Base-by-base conservation (phyloP, 2,113 vertebrate species). In the Catharus bicknelli region DNA sequence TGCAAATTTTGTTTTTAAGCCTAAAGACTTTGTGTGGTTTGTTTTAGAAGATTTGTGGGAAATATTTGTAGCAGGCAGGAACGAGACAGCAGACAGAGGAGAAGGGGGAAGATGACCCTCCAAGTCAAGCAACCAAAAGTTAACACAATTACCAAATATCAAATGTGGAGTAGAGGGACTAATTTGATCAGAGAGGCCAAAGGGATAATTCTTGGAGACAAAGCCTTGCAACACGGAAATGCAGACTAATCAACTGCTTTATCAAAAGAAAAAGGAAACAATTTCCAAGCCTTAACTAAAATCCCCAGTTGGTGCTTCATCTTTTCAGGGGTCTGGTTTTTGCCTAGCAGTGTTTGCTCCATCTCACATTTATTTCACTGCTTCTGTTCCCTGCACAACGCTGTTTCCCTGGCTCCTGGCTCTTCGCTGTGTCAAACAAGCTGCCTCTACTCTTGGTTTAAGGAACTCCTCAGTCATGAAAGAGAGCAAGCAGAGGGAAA, bases 101-200 rank as follows among this genome's bases (percentile, higher is more conserved):
- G 27, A 51, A 50, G 54, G 29, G 29, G 53, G 55, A 70, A 72
- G 10, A 4, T 25, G 30, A 83, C 66, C 68, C 87, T 95, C 73
- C 83, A 81, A 90, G 80, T 83, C 85, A 85, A 95, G 87, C 73
- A 75, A 91, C 78, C 83, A 76, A 96, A 96, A 84, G 83, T 93
- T 96, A 96, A 97, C 78, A 42, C 47, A 95, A 97, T 97, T 97
- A 96, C 61, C 62, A 95, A 95, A 89, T 90, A 97, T 90, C 53
- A 96, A 94, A 95, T 59, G 73, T 83, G 75, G 91, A 96, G 38
- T 89, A 94, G 93, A 93, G 81, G 91, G 59, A 72, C 91, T 97
- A 97, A 97, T 96, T 91, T 6, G 34, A 97, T 97, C 95, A 95
- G 51, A 80, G 79, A 92, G 92, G 92, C 90, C 94, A 92, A 92